Evolutionary conservation across 2,797 vertebrate species (phyloP).

Genomic region (Cossypha polioptera): DNA sequence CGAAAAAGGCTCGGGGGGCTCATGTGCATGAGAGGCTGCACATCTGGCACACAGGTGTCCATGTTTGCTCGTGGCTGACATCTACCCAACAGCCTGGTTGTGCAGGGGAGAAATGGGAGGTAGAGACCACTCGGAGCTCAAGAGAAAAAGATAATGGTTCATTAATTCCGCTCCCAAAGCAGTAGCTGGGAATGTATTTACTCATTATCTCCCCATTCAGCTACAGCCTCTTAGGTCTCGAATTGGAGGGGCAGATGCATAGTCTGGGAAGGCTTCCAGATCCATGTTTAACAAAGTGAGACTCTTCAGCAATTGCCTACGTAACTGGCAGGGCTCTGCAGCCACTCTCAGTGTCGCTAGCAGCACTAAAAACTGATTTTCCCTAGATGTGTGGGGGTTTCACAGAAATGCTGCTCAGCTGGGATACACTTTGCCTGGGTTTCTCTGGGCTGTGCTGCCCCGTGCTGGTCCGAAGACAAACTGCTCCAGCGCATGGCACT

Average conservation of each 20-base stretch:
- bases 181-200: constrained; percentile 22
- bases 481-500: not conserved
- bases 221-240: constrained; percentile 43
- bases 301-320: constrained; percentile 21
- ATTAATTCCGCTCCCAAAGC: constrained; percentile 44
- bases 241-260: constrained; percentile 57
- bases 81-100: not conserved
- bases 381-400: not conserved
- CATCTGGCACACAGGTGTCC: not conserved
- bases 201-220: constrained; percentile 61
- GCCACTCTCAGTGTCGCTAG: not conserved
- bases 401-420: not conserved
- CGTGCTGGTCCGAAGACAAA: not conserved
- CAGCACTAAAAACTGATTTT: not conserved
- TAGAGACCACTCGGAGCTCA: not conserved
- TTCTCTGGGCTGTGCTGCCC: constrained; percentile 40
- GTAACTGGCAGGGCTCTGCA: not conserved
- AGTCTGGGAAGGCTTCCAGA: constrained; percentile 60
- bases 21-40: rapidly evolving
- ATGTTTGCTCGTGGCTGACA: not conserved
- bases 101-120: not conserved
- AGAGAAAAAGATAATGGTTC: constrained; percentile 11
- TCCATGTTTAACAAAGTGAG: constrained; percentile 28
- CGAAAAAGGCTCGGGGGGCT: not conserved
- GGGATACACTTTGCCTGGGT: not conserved